Evolutionary conservation across 2,113 vertebrate genomes (phyloP).

Genomic region (Hypocryptadius cinnamomeus): DNA sequence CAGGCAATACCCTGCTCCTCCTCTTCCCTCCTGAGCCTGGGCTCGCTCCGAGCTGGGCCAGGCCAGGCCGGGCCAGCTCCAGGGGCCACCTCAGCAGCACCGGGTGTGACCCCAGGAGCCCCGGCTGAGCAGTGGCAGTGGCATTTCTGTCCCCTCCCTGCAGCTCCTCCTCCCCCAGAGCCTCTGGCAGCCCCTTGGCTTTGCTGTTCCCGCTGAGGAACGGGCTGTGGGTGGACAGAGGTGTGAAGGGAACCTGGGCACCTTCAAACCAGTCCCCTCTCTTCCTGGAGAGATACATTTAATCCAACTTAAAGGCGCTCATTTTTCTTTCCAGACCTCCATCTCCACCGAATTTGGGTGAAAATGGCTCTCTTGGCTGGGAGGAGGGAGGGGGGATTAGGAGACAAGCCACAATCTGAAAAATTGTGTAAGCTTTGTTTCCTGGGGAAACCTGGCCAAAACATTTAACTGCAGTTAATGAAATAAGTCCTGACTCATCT

Average conservation of each 20-base stretch:
- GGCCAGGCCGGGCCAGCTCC: not conserved
- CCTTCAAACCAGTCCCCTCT: not conserved
- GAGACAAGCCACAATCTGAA: constrained; percentile 23
- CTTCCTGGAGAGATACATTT: not conserved
- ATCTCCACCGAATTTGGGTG: not conserved
- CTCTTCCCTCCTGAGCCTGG: not conserved
- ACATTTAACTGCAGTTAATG: constrained; percentile 34
- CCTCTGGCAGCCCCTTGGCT: not conserved
- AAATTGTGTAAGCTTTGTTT: constrained; percentile 37
- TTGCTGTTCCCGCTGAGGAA: not conserved
- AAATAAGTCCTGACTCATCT: constrained; percentile 37
- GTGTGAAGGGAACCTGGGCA: not conserved
- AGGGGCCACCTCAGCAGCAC: not conserved
- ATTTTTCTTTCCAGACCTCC: not conserved
- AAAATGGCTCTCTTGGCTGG: not conserved
- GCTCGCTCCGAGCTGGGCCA: not conserved
- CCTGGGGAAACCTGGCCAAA: constrained; percentile 36
- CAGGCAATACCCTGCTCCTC: not conserved
- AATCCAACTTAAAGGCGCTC: not conserved
- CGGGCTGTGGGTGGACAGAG: not conserved
- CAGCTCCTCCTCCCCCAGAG: not conserved
- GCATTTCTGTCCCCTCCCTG: not conserved
- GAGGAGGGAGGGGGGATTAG: not conserved
- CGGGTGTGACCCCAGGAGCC: not conserved
- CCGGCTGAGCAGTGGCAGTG: not conserved